Evolutionary conservation across 2,888 invertebrate genomes (phyloP), one percentile per base, ranked within the genome.

Genomic region (Myopa testacea): DNA sequence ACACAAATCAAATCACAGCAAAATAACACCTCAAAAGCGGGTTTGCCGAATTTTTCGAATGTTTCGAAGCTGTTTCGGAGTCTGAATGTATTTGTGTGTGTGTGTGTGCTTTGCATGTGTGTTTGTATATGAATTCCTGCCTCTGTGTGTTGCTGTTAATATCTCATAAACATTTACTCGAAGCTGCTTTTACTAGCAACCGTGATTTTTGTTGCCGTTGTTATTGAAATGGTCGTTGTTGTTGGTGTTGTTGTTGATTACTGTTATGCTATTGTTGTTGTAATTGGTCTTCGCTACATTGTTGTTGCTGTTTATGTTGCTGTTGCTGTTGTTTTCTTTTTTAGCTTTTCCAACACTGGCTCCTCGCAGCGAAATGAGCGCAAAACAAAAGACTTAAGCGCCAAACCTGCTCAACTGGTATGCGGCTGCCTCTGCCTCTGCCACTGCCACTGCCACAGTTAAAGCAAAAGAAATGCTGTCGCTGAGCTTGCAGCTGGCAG

Each of bases 321-420:
- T 75, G 67, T 55, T 55, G 52, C n/a, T 38, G 37, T 34, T 55
- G n/a, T 70, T 52, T 55, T 67, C 67, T 67, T 67, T 37, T 75
- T 52, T 34, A 37, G 62, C 63, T 63, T 73, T 73, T 63, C 74
- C 50, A 74, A 63, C 52, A 63, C 68, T 37, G 26, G 37, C 52
- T 52, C 52, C n/a, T n/a, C 40, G 37, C 55, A 37, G 67, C 14
- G 63, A 34, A 52, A 65, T 65, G 74, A 74, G 52, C 55, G 75
- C 68, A 69, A 75, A 69, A 75, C 75, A 55, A 69, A 75, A 75
- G 75, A 75, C 75, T 75, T 45, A 45, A 69, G 75, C 75, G 69
- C 68, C 60, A 69, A 75, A 75, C 75, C 75, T 75, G 75, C 60
- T 75, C 69, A 45, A 67, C 75, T 69, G 69, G 69, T 60, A 58